phyloP scores from a whole-genome alignment of 2,888 invertebrate genomes.

The Spialia ferax region DNA sequence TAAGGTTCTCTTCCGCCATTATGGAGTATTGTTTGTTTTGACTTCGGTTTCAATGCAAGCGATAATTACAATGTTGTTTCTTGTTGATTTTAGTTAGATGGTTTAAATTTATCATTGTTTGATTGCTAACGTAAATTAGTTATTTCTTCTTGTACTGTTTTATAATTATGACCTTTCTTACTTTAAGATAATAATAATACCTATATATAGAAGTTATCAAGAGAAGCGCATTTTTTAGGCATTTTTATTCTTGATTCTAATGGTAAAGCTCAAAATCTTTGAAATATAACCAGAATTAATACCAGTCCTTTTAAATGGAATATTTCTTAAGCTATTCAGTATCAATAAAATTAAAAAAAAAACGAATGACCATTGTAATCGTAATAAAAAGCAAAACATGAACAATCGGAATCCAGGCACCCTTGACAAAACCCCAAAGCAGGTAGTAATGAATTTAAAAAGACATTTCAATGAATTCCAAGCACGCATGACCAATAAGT shows the following conservation, averaged over 20 bases:
- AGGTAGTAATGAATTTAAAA: not conserved
- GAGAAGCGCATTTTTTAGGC: too few relatives aligned
- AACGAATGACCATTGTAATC: not conserved
- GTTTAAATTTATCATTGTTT: not conserved
- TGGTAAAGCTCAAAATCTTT: too few relatives aligned
- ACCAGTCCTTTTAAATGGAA: not conserved
- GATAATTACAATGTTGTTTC: not conserved
- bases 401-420: conserved; percentile 1
- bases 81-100: not conserved
- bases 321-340: not conserved
- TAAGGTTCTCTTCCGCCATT: conserved; percentile 37
- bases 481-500: conserved; percentile 21
- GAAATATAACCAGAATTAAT: too few relatives aligned
- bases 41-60: conserved; percentile 20
- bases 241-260: too few relatives aligned
- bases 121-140: too few relatives aligned
- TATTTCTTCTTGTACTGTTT: too few relatives aligned
- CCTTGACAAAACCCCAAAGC: not conserved
- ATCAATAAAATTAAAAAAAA: not conserved
- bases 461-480: conserved; percentile 12
- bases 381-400: not conserved
- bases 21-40: conserved; percentile 27
- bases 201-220: too few relatives aligned
- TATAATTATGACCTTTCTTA: too few relatives aligned
- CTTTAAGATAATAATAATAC: too few relatives aligned